Conservation (phyloP, 2,888 invertebrate species). For the Panzeria rudis region DNA sequence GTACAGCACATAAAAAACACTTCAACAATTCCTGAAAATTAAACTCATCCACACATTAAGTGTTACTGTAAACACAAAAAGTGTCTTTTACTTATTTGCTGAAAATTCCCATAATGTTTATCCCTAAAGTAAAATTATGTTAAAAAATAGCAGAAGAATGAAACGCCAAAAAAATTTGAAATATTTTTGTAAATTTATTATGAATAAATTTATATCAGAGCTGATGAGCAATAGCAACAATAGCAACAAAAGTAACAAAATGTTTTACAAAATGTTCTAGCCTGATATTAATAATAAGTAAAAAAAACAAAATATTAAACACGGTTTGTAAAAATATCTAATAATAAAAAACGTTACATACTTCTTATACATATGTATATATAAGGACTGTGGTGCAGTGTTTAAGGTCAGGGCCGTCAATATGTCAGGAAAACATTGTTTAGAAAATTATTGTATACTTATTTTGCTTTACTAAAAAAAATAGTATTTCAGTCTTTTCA, state of each 20-base stretch:
- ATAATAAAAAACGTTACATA: too few species aligned
- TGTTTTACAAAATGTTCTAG: not conserved
- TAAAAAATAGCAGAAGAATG: not conserved
- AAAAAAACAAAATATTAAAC: conserved; percentile 21
- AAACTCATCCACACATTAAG: not conserved
- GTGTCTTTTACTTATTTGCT: conserved; percentile 66
- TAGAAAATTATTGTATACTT: too few species aligned
- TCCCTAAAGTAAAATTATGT: conserved; percentile 54
- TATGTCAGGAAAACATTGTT: too few species aligned
- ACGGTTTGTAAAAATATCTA: too few species aligned
- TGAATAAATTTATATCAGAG: conserved; percentile 5
- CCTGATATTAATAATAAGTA: conserved; percentile 12
- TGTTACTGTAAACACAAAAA: conserved; percentile 49
- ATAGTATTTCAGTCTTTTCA: too few species aligned
- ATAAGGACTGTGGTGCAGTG: not conserved
- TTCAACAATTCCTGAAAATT: conserved; percentile 14
- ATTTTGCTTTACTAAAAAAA: too few species aligned
- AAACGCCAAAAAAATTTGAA: not conserved
- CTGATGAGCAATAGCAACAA: not conserved
- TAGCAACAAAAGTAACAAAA: conserved; percentile 2
- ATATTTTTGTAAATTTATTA: conserved; percentile 16
- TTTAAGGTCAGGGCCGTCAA: too few species aligned
- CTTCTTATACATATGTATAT: too few species aligned
- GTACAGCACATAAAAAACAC: not conserved
- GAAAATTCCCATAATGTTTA: conserved; percentile 59